These are phyloP conservation scores for Aphyosemion australe DNA, from an alignment of 2,113 vertebrate species.

Conservation along the genomic window DNA sequence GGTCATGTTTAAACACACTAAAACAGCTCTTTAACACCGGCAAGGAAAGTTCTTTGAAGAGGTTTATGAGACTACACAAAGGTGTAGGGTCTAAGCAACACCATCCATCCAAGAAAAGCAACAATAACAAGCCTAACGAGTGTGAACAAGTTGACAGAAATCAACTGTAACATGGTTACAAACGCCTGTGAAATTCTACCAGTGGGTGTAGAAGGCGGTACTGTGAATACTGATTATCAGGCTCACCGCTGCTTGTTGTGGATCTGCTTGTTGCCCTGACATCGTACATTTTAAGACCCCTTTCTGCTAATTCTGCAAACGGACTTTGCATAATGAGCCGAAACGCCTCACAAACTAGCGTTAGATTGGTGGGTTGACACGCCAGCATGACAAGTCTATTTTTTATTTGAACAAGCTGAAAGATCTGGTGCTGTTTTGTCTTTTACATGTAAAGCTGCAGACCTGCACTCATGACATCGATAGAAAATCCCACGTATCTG, in stretches of 20 bases:
- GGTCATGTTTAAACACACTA: slow-evolving; percentile 28
- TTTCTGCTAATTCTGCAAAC: slow-evolving; percentile 38
- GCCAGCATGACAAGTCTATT: background rate
- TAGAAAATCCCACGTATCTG: background rate
- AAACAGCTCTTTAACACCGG: slow-evolving; percentile 49
- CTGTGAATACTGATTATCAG: background rate
- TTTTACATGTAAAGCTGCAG: background rate
- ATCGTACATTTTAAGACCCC: slow-evolving; percentile 10
- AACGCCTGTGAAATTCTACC: slow-evolving; percentile 44
- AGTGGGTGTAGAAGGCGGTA: slow-evolving; percentile 11
- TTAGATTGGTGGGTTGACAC: slow-evolving; percentile 7
- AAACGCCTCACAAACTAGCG: too few species aligned
- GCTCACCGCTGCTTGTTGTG: slow-evolving; percentile 4
- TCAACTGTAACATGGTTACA: slow-evolving; percentile 1
- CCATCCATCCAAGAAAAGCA: slow-evolving; percentile 22
- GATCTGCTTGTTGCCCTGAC: slow-evolving; percentile 18
- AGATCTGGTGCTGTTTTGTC: background rate
- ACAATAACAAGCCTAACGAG: slow-evolving; percentile 15
- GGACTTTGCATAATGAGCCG: slow-evolving; percentile 24
- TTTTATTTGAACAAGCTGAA: slow-evolving; percentile 25
- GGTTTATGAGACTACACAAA: slow-evolving; percentile 39
- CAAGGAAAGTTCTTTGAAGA: slow-evolving; percentile 36
- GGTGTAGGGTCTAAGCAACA: slow-evolving; percentile 43
- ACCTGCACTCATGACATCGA: slow-evolving; percentile 4
- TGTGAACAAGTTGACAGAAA: slow-evolving; percentile 1